phyloP scores from a whole-genome alignment of 2,888 invertebrate genomes.

The Melanostoma mellinum region DNA sequence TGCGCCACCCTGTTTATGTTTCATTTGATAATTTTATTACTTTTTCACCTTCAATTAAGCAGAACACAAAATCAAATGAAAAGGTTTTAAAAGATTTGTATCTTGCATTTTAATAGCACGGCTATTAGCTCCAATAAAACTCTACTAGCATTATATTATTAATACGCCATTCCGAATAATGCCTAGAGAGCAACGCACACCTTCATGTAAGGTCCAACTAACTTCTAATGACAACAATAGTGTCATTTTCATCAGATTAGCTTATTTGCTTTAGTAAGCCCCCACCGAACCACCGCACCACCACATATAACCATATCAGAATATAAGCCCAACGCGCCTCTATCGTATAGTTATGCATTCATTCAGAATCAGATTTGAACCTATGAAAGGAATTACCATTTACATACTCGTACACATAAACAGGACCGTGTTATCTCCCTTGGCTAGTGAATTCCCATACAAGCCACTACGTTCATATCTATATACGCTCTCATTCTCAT shows the following conservation, averaged over 20 bases:
- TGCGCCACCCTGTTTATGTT: no score
- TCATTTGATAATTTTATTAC: no score
- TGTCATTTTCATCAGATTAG: conserved; percentile 53
- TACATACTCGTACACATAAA: not conserved
- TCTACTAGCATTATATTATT: not conserved
- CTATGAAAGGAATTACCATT: conserved; percentile 49
- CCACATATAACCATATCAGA: conserved; percentile 38
- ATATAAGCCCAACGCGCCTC: conserved; percentile 31
- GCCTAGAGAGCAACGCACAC: conserved; percentile 17
- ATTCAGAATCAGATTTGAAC: conserved; percentile 18
- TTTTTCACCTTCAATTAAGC: no score
- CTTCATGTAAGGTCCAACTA: conserved; percentile 11
- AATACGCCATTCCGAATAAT: not conserved
- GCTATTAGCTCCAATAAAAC: conserved; percentile 22
- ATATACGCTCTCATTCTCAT: conserved; percentile 8
- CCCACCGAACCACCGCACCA: conserved; percentile 3
- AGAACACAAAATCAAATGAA: conserved; percentile 18
- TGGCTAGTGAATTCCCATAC: conserved; percentile 18
- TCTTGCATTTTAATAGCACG: conserved; percentile 18
- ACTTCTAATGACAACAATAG: conserved; percentile 23
- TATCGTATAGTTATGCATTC: conserved; percentile 39
- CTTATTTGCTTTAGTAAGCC: conserved; percentile 51
- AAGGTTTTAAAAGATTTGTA: conserved; percentile 21
- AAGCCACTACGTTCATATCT: conserved; percentile 4
- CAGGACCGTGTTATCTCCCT: conserved; percentile 39